Evolutionary conservation across 2,888 invertebrate genomes (phyloP).

Genomic region (Acleris literana): DNA sequence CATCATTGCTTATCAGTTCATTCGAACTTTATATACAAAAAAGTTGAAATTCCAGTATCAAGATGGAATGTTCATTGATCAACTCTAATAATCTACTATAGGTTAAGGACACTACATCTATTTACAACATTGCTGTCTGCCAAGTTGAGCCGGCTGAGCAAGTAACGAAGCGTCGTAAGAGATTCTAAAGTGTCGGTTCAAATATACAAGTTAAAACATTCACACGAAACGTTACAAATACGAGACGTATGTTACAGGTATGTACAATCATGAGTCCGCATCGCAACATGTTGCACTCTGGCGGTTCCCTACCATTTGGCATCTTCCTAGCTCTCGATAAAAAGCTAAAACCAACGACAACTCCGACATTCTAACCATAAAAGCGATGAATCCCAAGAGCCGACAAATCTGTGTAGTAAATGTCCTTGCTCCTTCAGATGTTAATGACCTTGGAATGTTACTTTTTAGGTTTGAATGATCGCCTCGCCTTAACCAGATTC

Average conservation of each 20-base stretch:
- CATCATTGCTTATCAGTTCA: slow-evolving; percentile 58
- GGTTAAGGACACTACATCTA: slow-evolving; percentile 28
- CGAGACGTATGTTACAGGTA: slow-evolving; percentile 41
- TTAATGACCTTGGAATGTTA: no score
- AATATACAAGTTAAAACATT: slow-evolving; percentile 41
- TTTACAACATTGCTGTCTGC: slow-evolving; percentile 33
- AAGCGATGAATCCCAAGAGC: no score
- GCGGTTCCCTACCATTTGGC: slow-evolving; percentile 44
- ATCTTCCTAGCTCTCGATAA: slow-evolving; percentile 45
- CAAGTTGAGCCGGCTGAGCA: slow-evolving; percentile 46
- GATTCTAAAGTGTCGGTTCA: slow-evolving; percentile 47
- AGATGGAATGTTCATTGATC: slow-evolving; percentile 32
- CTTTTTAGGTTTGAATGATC: slow-evolving; percentile 1
- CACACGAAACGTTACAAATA: slow-evolving; percentile 21
- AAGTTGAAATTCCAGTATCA: slow-evolving; percentile 29
- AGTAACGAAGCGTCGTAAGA: slow-evolving; percentile 42
- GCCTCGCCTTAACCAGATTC: slow-evolving; percentile 33
- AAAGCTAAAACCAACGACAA: slow-evolving; percentile 35
- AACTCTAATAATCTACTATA: slow-evolving; percentile 29
- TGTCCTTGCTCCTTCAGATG: no score
- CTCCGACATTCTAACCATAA: no score
- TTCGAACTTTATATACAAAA: slow-evolving; percentile 53
- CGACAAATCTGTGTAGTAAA: no score
- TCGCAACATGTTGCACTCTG: slow-evolving; percentile 33
- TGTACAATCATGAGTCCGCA: slow-evolving; percentile 48